phyloP scores from a whole-genome alignment of 1,140 invertebrate species.

The Drepana arcuata region DNA sequence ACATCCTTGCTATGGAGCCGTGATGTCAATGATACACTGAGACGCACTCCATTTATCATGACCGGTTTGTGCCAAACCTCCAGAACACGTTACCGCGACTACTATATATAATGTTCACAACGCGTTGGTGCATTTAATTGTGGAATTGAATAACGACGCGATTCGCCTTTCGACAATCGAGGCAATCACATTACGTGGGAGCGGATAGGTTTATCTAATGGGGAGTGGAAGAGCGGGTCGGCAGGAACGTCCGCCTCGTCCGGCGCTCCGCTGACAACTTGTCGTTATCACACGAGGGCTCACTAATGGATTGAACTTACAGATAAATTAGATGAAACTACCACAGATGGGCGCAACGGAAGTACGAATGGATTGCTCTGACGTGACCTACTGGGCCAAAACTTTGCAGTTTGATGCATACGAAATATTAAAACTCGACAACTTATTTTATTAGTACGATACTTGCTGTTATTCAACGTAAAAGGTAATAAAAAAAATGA shows the following conservation, averaged over 20 bases:
- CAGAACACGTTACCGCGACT: conserved; percentile 10
- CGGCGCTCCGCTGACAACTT: conserved; percentile 35
- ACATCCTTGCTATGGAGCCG: conserved; percentile 30
- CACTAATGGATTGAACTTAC: conserved; percentile 53
- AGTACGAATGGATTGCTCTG: conserved; percentile 37
- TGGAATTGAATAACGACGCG: neutral
- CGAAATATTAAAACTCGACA: no score
- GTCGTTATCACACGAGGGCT: conserved; percentile 49
- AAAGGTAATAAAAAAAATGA: no score
- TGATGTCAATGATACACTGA: conserved; percentile 32
- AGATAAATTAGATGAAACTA: conserved; percentile 60
- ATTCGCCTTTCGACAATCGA: neutral
- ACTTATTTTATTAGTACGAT: no score
- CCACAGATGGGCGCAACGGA: conserved; percentile 50
- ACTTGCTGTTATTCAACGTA: no score
- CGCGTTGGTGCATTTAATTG: neutral
- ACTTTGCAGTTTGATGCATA: no score
- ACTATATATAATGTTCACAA: neutral
- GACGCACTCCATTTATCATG: conserved; percentile 23
- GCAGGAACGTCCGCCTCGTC: conserved; percentile 25
- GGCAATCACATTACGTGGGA: conserved; percentile 5
- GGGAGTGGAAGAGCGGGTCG: conserved; percentile 2
- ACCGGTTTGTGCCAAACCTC: conserved; percentile 19
- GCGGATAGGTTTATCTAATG: conserved; percentile 9
- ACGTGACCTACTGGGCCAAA: no score